A percentile compares a stretch with the other conserved stretches of the same genome.
These are phyloP conservation scores for Lepidostoma basale DNA, from an alignment of 1,140 invertebrate genomes.

Conservation along the genomic window DNA sequence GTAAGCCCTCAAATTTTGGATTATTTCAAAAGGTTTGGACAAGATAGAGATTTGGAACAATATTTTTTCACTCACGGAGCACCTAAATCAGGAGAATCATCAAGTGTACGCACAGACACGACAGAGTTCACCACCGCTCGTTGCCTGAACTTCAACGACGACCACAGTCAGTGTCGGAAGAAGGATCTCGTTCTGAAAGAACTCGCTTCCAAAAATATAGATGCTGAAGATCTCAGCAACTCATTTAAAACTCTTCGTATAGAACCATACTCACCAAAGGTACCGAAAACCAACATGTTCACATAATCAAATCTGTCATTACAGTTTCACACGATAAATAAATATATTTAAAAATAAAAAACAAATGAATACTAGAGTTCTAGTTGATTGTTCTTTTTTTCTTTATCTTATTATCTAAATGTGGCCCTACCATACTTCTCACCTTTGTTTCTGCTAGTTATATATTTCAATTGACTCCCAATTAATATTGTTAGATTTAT, in stretches of 20 bases:
- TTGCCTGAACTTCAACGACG: neutral
- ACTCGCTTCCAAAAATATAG: neutral
- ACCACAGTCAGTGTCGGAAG: conserved; percentile 1
- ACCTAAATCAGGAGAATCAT: neutral
- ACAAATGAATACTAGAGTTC: too few species aligned
- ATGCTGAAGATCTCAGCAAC: neutral
- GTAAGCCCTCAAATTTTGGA: conserved; percentile 55
- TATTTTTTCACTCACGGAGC: conserved; percentile 49
- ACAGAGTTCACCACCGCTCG: conserved; percentile 15
- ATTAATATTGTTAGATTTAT: too few species aligned
- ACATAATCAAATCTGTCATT: too few species aligned
- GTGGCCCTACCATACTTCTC: too few species aligned
- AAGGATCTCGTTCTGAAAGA: neutral
- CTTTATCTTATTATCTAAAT: too few species aligned
- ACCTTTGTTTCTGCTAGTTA: too few species aligned
- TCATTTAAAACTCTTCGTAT: neutral
- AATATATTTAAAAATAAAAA: too few species aligned
- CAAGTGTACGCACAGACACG: neutral
- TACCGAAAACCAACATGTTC: neutral
- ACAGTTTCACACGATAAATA: too few species aligned
- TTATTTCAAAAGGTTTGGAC: conserved; percentile 59
- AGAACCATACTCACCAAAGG: neutral
- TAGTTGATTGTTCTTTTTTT: too few species aligned
- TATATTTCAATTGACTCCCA: too few species aligned
- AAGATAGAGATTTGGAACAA: conserved; percentile 56